These are phyloP conservation scores for Heptranchias perlo DNA, from an alignment of 2,113 vertebrate genomes.

Conservation along the genomic window DNA sequence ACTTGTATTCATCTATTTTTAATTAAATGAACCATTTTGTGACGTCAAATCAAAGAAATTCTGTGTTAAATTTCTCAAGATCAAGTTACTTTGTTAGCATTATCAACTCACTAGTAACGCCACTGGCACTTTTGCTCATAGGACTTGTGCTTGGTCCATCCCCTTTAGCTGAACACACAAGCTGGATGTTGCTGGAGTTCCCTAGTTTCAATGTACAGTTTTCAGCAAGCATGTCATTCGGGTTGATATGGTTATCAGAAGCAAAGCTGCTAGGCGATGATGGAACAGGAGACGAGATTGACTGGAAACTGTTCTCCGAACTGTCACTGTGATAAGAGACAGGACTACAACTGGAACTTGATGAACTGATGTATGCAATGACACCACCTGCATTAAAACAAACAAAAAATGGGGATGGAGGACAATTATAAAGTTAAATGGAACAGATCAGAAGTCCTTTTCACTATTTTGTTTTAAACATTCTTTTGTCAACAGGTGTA, in stretches of 20 bases:
- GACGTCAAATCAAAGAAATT: background rate
- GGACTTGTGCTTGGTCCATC: conserved; percentile 57
- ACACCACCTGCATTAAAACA: conserved; percentile 71
- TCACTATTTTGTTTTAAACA: background rate
- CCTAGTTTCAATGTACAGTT: conserved; percentile 44
- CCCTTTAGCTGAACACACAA: conserved; percentile 63
- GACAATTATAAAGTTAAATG: background rate
- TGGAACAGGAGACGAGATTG: conserved; percentile 69
- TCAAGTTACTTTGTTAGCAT: background rate
- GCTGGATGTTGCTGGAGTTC: conserved; percentile 53
- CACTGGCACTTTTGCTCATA: conserved; percentile 67
- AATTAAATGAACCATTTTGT: background rate
- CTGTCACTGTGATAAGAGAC: conserved; percentile 81
- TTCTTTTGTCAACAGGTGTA: background rate
- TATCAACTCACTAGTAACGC: conserved; percentile 77
- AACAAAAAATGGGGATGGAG: background rate
- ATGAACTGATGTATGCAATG: conserved; percentile 92
- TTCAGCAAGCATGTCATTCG: conserved; percentile 10
- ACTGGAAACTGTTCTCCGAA: conserved; percentile 76
- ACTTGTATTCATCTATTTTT: background rate
- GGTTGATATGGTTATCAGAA: conserved; percentile 49
- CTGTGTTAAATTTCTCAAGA: background rate
- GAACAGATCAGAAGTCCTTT: background rate
- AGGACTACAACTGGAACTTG: conserved; percentile 78
- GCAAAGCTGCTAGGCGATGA: conserved; percentile 69